Evolutionary conservation across 2,797 vertebrate species (phyloP), one percentile per base, ranked within the genome.

Genomic region (Syncerus caffer): DNA sequence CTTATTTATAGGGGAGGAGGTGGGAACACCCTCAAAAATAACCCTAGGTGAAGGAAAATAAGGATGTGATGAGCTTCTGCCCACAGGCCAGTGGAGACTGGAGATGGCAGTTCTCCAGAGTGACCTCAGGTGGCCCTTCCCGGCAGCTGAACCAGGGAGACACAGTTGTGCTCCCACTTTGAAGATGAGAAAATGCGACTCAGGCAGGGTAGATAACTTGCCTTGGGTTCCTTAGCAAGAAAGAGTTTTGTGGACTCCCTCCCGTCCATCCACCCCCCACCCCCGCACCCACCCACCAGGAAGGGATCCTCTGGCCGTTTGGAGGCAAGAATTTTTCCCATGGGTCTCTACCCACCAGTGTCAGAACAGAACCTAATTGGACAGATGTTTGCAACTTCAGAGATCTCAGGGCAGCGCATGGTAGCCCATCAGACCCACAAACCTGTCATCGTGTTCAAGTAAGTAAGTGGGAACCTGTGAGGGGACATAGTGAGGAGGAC

Each of bases 341-440:
- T 3, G 21, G 23, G 62, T 21, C 29, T 60, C 82, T 17, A 14
- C 55, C 51, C 3, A 19, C 17, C 19, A 34, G 29, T 23, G 3
- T 74, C 25, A 42, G 74, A 83, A 45, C 23, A 23, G 71, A 67
- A 29, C 4, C 34, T 58, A 4, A 23, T 12, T 58, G 62, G 85
- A 62, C 60, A 89, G 90, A 27, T 76, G 64, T 74, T 82, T 78
- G 42, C 67, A 27, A 71, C 78, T 62, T 64, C 82, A n/a, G 57
- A 4, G 34, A 15, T 45, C 21, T 15, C 7, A 15, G 50, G 74
- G 29, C 14, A 4, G 42, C 13, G 1, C 34, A 50, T 25, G 11
- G 17, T 57, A 34, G n/a, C 67, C 53, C 47, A 5, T 64, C 76
- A 84, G 25, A 47, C 79, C 51, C 23, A 3, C 50, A 60, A 31